phyloP scores from a whole-genome alignment of 2,797 vertebrate species.

The Clarias pachynema region DNA sequence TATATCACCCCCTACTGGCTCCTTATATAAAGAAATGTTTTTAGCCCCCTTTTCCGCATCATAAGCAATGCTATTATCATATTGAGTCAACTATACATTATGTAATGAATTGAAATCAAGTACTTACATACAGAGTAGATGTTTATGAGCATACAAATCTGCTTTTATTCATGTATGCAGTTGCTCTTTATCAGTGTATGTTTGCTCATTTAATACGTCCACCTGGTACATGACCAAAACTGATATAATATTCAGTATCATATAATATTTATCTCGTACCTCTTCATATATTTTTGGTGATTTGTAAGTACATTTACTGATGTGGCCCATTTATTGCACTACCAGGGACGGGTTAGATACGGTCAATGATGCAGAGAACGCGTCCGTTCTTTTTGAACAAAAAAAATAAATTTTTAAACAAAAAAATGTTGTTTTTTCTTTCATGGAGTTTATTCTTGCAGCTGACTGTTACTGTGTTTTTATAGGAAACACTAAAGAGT shows the following conservation, averaged over 20 bases:
- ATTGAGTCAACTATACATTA: not conserved
- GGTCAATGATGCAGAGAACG: not conserved
- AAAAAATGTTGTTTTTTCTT: too few species aligned
- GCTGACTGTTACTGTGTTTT: too few species aligned
- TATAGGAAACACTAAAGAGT: not conserved
- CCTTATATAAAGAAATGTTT: not conserved
- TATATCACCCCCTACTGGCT: slow-evolving; percentile 33
- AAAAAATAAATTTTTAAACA: too few species aligned
- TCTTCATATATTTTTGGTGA: not conserved
- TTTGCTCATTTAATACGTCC: not conserved
- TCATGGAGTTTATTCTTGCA: not conserved
- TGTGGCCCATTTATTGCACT: not conserved
- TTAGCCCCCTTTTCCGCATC: not conserved
- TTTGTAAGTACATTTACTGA: not conserved
- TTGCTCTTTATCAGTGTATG: not conserved
- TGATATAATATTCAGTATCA: not conserved
- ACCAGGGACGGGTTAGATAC: not conserved
- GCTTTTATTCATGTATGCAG: not conserved
- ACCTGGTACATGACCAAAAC: not conserved
- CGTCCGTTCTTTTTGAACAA: too few species aligned
- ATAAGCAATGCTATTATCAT: not conserved
- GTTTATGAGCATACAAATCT: not conserved
- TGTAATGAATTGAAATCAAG: not conserved
- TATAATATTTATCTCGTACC: not conserved
- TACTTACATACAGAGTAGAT: not conserved